Evolutionary conservation across 2,888 invertebrate genomes (phyloP).

Genomic region (Teinopalpus imperialis): DNA sequence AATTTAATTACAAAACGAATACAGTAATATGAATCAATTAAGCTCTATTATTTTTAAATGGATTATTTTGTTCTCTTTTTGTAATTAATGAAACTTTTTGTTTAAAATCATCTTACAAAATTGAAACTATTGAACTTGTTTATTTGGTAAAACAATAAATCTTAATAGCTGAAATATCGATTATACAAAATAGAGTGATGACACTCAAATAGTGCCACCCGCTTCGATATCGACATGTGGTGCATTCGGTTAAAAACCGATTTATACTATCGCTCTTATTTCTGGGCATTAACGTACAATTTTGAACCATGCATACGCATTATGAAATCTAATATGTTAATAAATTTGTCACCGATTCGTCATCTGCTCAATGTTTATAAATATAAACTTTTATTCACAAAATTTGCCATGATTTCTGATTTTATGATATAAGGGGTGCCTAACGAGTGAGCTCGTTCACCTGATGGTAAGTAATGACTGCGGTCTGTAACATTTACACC

Average conservation of each 20-base stretch:
- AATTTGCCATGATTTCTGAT: too few species aligned
- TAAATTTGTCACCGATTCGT: slow-evolving; percentile 3
- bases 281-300: background rate
- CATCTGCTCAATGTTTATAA: background rate
- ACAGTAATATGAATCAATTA: too few species aligned
- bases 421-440: too few species aligned
- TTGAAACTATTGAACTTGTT: slow-evolving; percentile 13
- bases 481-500: too few species aligned
- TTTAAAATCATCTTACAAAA: background rate
- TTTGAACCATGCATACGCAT: background rate
- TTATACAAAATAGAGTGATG: slow-evolving; percentile 57
- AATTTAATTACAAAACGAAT: too few species aligned
- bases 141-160: slow-evolving; percentile 24
- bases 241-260: slow-evolving; percentile 28
- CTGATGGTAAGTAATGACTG: too few species aligned
- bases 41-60: too few species aligned
- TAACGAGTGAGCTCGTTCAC: too few species aligned
- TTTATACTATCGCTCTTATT: background rate
- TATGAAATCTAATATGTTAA: background rate
- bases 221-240: slow-evolving; percentile 52
- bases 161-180: slow-evolving; percentile 37
- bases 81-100: background rate
- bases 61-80: too few species aligned
- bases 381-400: too few species aligned
- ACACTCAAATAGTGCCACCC: slow-evolving; percentile 57